Base-by-base conservation (phyloP, 2,113 vertebrate genomes). In the Vidua chalybeata region DNA sequence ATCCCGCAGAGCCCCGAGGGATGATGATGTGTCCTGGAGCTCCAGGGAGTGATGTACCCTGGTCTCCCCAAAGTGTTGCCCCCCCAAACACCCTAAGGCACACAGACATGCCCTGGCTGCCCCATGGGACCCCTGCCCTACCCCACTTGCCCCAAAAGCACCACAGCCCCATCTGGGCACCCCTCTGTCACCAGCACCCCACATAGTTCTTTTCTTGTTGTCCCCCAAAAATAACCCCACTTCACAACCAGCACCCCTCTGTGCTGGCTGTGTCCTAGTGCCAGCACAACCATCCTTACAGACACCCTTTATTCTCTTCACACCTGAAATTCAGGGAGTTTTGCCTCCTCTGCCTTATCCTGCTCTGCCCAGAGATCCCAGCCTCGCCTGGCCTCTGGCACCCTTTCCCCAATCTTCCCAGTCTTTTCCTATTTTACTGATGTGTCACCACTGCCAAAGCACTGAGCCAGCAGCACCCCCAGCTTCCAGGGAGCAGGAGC, bases 181-280 rank as follows among this genome's bases (percentile, higher is more conserved):
- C 39, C 28, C 7, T n/a, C 14, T 2, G 41, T 26, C 48, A 35
- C 19, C 63, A 67, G 9, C 54, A 67, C 6, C 37, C 11, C 7
- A 6, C 28, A 10, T 2, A 7, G 11, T 23, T 14, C 30, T 55
- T 35, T 46, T 46, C 18, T 15, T 33, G 22, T 56, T 33, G 33
- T 12, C 16, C 35, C 15, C 4, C 1, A 14, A 37, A 52, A 63
- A 63, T 2, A 45, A 1, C 2, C 6, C 16, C 24, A 3, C 1
- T 66, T 66, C 35, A 51, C 58, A 31, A 2, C 7, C 69, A 49
- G n/a, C 41, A 10, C 21, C 37, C 10, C 5, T 30, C n/a, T 19
- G 9, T 66, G 43, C 30, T 2, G 8, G 14, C 56, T 4, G 1
- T 17, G 10, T 39, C 31, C 62, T 26, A 19, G 4, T 2, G 23